These are phyloP conservation scores for Lordiphosa andalusiaca DNA, from an alignment of 2,888 invertebrate genomes.

Conservation along the genomic window DNA sequence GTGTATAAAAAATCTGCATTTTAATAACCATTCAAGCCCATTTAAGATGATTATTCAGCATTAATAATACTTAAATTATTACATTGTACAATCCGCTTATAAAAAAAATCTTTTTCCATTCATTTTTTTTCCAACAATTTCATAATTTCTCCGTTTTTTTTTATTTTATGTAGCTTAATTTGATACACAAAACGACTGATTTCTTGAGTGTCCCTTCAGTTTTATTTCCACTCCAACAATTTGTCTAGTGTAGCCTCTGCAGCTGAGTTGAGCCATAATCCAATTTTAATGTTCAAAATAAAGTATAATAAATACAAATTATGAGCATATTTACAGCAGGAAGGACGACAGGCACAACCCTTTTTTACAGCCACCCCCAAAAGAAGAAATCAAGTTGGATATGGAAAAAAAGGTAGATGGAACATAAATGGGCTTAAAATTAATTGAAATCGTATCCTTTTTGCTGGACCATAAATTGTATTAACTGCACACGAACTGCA, in stretches of 20 bases:
- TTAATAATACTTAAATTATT: slow-evolving; percentile 10
- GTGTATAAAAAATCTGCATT: background rate
- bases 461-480: slow-evolving; percentile 30
- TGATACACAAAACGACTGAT: slow-evolving; percentile 24
- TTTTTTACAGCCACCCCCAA: slow-evolving; percentile 19
- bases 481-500: slow-evolving; percentile 53
- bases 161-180: background rate
- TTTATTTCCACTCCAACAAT: slow-evolving; percentile 36
- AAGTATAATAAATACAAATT: slow-evolving; percentile 45
- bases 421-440: slow-evolving; percentile 61
- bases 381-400: slow-evolving; percentile 33
- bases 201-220: slow-evolving; percentile 39
- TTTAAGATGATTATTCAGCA: background rate
- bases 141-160: background rate
- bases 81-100: background rate
- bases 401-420: slow-evolving; percentile 2
- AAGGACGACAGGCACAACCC: slow-evolving; percentile 21
- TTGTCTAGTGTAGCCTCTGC: slow-evolving; percentile 45
- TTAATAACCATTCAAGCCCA: slow-evolving; percentile 2
- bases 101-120: slow-evolving; percentile 16
- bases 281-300: slow-evolving; percentile 42
- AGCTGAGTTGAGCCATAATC: slow-evolving; percentile 45
- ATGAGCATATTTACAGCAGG: slow-evolving; percentile 39
- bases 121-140: slow-evolving; percentile 10
- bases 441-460: slow-evolving; percentile 66